Evolutionary conservation across 2,888 invertebrate species (phyloP).

Genomic region (Parnassius glacialis): DNA sequence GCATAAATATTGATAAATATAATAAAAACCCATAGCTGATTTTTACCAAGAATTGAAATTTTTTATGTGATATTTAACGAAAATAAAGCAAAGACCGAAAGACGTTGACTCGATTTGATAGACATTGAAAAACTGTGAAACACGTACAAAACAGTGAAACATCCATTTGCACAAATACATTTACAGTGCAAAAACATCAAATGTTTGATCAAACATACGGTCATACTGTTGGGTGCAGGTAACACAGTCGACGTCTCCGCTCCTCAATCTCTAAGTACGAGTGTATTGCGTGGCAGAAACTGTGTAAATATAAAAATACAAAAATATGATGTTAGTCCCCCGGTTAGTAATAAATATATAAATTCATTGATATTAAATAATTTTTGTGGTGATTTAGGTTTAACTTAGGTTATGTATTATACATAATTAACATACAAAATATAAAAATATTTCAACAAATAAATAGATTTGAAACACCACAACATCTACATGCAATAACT

Average conservation of each 20-base stretch:
- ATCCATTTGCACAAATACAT: slow-evolving; percentile 42
- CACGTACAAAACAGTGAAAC: slow-evolving; percentile 31
- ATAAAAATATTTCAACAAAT: not conserved
- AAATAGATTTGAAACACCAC: slow-evolving; percentile 4
- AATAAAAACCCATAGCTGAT: not conserved
- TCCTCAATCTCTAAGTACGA: slow-evolving; percentile 76
- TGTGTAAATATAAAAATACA: slow-evolving; percentile 68
- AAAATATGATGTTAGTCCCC: slow-evolving; percentile 36
- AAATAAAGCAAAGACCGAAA: not conserved
- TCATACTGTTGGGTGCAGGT: slow-evolving; percentile 60
- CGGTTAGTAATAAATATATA: slow-evolving; percentile 11
- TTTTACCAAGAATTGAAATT: not conserved
- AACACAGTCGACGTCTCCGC: slow-evolving; percentile 63
- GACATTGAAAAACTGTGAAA: slow-evolving; percentile 12
- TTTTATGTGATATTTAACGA: not conserved
- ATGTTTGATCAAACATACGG: slow-evolving; percentile 62
- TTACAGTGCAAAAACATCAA: slow-evolving; percentile 62
- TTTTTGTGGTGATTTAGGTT: not conserved
- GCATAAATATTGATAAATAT: slow-evolving; percentile 2
- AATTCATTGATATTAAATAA: slow-evolving; percentile 10
- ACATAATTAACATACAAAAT: not conserved
- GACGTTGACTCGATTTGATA: not conserved
- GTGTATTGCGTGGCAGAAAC: slow-evolving; percentile 76
- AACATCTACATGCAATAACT: slow-evolving; percentile 25
- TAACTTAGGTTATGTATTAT: not conserved